Conservation (phyloP, 2,113 vertebrate genomes). For the Desmodus rotundus region DNA sequence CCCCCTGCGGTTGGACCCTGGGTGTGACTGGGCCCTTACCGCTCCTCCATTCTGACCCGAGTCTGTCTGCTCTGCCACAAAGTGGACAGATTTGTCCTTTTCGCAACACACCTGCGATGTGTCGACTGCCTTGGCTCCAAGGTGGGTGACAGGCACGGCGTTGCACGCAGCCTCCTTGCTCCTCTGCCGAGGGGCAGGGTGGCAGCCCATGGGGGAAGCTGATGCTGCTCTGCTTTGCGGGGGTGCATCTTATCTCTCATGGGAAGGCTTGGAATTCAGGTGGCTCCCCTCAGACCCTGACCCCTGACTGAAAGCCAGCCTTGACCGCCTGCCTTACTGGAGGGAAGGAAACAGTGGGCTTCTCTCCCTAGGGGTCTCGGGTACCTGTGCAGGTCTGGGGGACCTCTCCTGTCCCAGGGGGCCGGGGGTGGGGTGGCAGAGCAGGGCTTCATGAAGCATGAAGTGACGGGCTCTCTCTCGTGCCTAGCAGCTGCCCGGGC, state of each 20-base stretch:
- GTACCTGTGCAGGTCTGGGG: not conserved
- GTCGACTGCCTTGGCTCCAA: not conserved
- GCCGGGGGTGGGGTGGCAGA: not conserved
- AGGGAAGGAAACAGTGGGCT: not conserved
- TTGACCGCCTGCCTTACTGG: not conserved
- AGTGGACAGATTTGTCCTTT: too few species aligned
- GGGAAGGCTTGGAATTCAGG: not conserved
- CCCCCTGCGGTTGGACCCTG: too few species aligned
- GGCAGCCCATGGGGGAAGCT: not conserved
- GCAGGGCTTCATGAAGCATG: not conserved
- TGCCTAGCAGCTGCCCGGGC: not conserved
- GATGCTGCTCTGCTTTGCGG: not conserved
- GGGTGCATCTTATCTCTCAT: fast-evolving
- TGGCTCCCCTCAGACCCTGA: not conserved
- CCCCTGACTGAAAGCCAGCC: too few species aligned
- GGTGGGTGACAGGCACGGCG: not conserved
- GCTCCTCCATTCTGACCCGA: not conserved
- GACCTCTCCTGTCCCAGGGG: not conserved
- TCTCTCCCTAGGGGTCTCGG: fast-evolving
- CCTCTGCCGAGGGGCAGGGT: not conserved
- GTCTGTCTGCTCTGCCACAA: not conserved
- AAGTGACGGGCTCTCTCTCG: fast-evolving
- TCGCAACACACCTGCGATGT: not conserved
- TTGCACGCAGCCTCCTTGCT: too few species aligned
- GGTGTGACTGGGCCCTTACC: fast-evolving